These are phyloP conservation scores for Pedetes capensis DNA, from an alignment of 2,113 vertebrate species.

Conservation along the genomic window DNA sequence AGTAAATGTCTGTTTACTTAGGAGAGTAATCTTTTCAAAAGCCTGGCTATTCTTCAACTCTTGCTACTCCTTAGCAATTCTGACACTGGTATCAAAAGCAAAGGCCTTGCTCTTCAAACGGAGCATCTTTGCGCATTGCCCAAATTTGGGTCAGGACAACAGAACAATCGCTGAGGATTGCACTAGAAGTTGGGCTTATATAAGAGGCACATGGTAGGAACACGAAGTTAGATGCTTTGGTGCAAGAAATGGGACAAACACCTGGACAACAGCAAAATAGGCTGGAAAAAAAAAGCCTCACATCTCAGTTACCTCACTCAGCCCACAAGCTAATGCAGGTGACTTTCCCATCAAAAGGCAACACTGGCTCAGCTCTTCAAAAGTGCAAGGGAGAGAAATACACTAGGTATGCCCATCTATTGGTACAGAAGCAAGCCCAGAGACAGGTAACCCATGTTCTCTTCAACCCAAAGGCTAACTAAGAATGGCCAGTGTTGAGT, in stretches of 20 bases:
- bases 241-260: neutral
- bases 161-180: neutral
- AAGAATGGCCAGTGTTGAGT: neutral
- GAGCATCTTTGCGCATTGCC: neutral
- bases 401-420: too few species aligned
- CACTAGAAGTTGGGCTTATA: neutral
- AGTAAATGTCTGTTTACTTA: neutral
- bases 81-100: neutral
- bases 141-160: neutral
- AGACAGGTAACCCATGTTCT: neutral
- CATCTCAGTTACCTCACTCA: neutral
- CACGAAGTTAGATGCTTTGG: neutral
- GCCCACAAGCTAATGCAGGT: neutral
- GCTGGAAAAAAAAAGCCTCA: neutral
- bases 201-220: neutral
- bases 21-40: neutral
- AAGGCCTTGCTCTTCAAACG: neutral
- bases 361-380: neutral
- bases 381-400: neutral
- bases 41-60: neutral
- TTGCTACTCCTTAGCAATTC: neutral
- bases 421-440: neutral
- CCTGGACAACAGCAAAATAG: neutral
- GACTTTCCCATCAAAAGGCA: constrained; percentile 9
- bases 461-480: too few species aligned